Evolutionary conservation across 2,888 invertebrate genomes (phyloP), one percentile per base, ranked within the genome.

Genomic region (Philaethria dido): DNA sequence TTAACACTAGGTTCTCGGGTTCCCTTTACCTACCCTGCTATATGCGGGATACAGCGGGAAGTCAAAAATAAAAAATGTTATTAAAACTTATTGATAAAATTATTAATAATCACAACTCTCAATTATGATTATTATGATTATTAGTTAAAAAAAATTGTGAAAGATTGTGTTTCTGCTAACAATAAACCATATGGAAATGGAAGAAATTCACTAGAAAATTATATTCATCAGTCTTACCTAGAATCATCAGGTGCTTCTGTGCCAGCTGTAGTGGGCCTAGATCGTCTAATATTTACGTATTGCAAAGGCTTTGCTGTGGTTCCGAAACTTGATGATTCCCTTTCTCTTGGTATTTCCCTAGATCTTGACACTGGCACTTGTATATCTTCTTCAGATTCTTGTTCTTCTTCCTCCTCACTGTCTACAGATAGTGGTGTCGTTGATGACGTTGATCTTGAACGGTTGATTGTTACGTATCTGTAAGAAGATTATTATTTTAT

Each of bases 201-300:
- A n/a, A n/a, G n/a, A n/a, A n/a, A n/a, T n/a, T n/a, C n/a, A n/a
- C n/a, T n/a, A n/a, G n/a, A n/a, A n/a, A n/a, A n/a, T 29, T 4
- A 29, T 13, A 13, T 13, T 39, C 13, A 39, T 11, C 1, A 18
- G 20, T 22, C 4, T 55, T 39, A 74, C 74, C 74, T 74, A 33
- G 72, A 79, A 64, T 91, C 88, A 76, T 90, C 90, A 65, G 85
- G 86, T 14, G 85, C 81, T 16, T 88, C 89, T 0, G 83, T 79
- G 0, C 76, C 67, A 73, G 80, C 16, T 78, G 76, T 92, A 0
- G 93, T 88, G 14, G 94, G 95, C 75, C 94, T 93, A 0, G 95
- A 93, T 69, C 97, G 92, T 55, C 95, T 88, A 33, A 96, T 96
- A 63, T 95, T 96, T 0, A 96, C 95, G 75, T 97, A 97, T 72